Conservation (phyloP, 2,113 vertebrate genomes). For the Lophius piscatorius region DNA sequence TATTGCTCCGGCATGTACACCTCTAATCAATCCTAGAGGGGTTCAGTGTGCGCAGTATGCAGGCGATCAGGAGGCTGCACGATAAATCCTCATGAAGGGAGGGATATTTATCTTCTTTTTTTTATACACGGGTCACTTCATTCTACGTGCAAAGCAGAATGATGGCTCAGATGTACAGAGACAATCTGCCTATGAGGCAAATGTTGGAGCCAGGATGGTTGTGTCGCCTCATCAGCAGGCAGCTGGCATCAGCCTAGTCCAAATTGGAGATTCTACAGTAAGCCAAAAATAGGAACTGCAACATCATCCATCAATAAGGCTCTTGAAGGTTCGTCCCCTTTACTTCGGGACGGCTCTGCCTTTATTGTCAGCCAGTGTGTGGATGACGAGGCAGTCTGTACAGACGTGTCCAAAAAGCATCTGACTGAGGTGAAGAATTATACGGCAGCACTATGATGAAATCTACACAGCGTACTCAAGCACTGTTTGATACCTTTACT, state of each 20-base stretch:
- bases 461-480: neutral
- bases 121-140: conserved; percentile 48
- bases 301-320: conserved; percentile 59
- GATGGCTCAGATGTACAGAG: neutral
- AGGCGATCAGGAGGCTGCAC: conserved; percentile 43
- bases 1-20: too few species aligned
- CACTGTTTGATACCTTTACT: too few species aligned
- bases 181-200: conserved; percentile 51
- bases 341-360: too few species aligned
- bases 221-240: conserved; percentile 49
- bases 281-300: conserved; percentile 60
- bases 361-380: too few species aligned
- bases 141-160: conserved; percentile 1
- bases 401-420: neutral
- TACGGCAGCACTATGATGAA: neutral
- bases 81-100: conserved; percentile 43
- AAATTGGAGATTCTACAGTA: conserved; percentile 39
- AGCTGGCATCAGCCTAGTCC: conserved; percentile 37
- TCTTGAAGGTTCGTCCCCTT: conserved; percentile 4
- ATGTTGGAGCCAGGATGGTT: conserved; percentile 29
- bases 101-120: conserved; percentile 38
- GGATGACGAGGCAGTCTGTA: neutral
- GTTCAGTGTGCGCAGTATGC: conserved; percentile 49
- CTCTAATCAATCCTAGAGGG: conserved; percentile 59
- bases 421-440: conserved; percentile 9